A percentile compares a stretch with the other conserved stretches of the same genome.
Conservation (phyloP, 2,888 invertebrate genomes). For the Caenorhabditis panamensis region DNA sequence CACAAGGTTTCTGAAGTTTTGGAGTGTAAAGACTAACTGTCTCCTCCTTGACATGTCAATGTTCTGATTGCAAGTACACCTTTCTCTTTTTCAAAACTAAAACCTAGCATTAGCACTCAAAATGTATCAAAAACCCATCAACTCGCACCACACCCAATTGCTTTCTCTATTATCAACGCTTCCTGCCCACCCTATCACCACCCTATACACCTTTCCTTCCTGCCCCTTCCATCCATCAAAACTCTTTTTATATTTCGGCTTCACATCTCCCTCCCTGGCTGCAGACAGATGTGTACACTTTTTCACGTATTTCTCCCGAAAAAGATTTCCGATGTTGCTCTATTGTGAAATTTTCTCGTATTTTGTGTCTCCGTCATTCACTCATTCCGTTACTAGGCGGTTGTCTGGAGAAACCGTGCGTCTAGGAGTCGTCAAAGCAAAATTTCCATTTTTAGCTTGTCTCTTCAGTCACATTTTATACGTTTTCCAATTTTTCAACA, state of each 20-base stretch:
- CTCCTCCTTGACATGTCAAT: not conserved
- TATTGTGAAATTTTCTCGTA: slow-evolving; percentile 22
- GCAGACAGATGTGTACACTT: slow-evolving; percentile 31
- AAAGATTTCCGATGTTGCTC: slow-evolving; percentile 17
- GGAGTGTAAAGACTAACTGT: not conserved
- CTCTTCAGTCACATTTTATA: not conserved
- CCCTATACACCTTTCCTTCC: slow-evolving; percentile 9
- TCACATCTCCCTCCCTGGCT: not conserved
- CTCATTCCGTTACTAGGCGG: slow-evolving; percentile 50
- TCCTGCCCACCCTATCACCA: slow-evolving; percentile 9
- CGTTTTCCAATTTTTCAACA: slow-evolving; percentile 12
- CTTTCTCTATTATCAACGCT: not conserved
- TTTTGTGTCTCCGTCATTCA: slow-evolving; percentile 34
- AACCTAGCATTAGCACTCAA: not conserved
- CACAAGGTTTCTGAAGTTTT: not conserved
- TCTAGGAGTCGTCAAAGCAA: slow-evolving; percentile 31
- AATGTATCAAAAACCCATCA: slow-evolving; percentile 8
- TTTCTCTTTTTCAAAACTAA: too few species aligned
- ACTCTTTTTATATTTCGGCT: slow-evolving; percentile 6
- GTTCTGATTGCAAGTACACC: too few species aligned
- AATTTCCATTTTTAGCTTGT: slow-evolving; percentile 34
- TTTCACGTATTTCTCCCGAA: not conserved
- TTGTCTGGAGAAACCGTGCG: slow-evolving; percentile 42
- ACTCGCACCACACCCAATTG: not conserved
- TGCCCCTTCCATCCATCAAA: not conserved